phyloP scores from a whole-genome alignment of 2,113 vertebrate species.

The Urocynchramus pylzowi region DNA sequence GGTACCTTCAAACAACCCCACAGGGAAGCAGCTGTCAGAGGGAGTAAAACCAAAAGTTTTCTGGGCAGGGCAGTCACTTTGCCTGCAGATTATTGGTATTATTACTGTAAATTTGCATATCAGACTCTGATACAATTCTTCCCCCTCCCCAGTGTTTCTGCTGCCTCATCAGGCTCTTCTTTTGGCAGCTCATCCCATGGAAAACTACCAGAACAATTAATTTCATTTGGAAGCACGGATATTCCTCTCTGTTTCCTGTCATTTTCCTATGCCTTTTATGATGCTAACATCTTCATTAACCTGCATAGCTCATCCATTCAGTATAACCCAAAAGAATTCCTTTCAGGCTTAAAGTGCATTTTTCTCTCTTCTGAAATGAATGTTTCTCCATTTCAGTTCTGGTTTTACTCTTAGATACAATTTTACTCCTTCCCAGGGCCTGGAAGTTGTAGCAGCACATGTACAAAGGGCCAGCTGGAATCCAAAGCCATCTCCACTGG shows the following conservation, averaged over 20 bases:
- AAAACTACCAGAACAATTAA: not conserved
- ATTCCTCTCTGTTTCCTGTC: not conserved
- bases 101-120: not conserved
- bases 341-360: not conserved
- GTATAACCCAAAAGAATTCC: not conserved
- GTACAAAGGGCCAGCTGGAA: not conserved
- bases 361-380: not conserved
- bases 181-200: not conserved
- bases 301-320: not conserved
- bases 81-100: not conserved
- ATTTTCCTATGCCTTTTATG: not conserved
- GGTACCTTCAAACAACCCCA: slow-evolving; percentile 56
- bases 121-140: not conserved
- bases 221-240: not conserved
- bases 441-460: not conserved
- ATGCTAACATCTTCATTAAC: not conserved
- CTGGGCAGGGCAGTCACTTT: not conserved
- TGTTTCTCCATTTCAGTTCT: not conserved
- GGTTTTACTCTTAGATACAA: not conserved
- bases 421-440: not conserved
- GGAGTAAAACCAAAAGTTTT: not conserved
- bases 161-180: not conserved
- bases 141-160: not conserved
- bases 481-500: not conserved
- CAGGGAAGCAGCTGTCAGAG: not conserved